Conservation (phyloP, 2,797 vertebrate genomes). For the Notoglanidium macrostoma region DNA sequence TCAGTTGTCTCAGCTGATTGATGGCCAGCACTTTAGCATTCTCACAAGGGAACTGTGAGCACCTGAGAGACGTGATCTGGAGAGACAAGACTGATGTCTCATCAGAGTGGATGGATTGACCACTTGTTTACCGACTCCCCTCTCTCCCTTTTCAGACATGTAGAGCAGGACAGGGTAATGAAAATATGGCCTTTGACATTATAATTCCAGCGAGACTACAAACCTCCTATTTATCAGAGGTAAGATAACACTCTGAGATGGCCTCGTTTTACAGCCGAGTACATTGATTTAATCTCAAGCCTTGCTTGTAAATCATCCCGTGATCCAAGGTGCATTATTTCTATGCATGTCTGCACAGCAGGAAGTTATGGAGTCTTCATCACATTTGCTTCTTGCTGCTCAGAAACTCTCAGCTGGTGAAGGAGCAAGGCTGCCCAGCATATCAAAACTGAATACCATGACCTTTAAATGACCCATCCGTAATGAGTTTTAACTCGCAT, state of each 20-base stretch:
- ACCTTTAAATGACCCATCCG: slow-evolving; percentile 57
- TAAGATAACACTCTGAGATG: slow-evolving; percentile 66
- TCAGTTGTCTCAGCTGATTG: slow-evolving; percentile 66
- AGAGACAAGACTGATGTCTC: slow-evolving; percentile 59
- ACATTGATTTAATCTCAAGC: slow-evolving; percentile 69
- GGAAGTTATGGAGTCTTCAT: slow-evolving; percentile 54
- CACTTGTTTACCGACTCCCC: slow-evolving; percentile 27
- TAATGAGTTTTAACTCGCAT: slow-evolving; percentile 64
- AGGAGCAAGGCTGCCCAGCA: slow-evolving; percentile 47
- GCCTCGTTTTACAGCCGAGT: slow-evolving; percentile 64
- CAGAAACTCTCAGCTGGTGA: slow-evolving; percentile 40
- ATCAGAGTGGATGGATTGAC: slow-evolving; percentile 56
- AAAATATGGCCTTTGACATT: slow-evolving; percentile 58
- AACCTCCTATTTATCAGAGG: slow-evolving; percentile 60
- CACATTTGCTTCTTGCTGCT: slow-evolving; percentile 32
- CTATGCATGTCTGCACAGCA: slow-evolving; percentile 64
- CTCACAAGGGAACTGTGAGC: slow-evolving; percentile 54
- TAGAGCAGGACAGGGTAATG: slow-evolving; percentile 33
- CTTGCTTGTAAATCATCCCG: slow-evolving; percentile 71
- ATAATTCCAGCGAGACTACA: slow-evolving; percentile 58
- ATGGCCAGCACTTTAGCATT: slow-evolving; percentile 64
- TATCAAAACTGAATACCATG: slow-evolving; percentile 51
- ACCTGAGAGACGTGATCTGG: slow-evolving; percentile 50
- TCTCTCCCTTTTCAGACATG: slow-evolving; percentile 26
- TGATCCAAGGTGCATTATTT: slow-evolving; percentile 73